phyloP scores from a whole-genome alignment of 2,888 invertebrate species.

The Habrosyne pyritoides region DNA sequence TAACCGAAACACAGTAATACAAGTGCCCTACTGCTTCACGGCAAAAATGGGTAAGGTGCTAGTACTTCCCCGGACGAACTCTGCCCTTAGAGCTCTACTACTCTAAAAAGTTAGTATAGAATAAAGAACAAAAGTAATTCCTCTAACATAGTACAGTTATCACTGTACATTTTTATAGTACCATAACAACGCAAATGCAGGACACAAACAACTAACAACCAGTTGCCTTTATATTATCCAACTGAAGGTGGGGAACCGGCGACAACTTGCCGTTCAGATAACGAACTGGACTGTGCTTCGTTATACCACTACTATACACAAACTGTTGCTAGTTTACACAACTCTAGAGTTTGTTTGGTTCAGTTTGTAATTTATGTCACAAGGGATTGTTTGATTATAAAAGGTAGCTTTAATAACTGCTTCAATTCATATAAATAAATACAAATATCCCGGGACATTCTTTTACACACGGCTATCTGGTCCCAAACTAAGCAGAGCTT shows the following conservation, averaged over 20 bases:
- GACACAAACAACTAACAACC: slow-evolving; percentile 22
- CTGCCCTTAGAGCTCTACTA: too few relatives aligned
- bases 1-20: too few relatives aligned
- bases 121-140: too few relatives aligned
- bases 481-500: too few relatives aligned
- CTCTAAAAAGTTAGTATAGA: too few relatives aligned
- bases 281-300: slow-evolving; percentile 37
- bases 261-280: slow-evolving; percentile 38
- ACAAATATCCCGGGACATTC: too few relatives aligned
- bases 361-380: not conserved
- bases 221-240: slow-evolving; percentile 25
- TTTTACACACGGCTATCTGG: too few relatives aligned
- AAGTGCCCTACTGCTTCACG: too few relatives aligned
- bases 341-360: not conserved
- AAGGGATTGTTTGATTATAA: not conserved
- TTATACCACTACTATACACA: slow-evolving; percentile 11
- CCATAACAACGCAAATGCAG: slow-evolving; percentile 16
- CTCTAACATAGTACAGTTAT: too few relatives aligned
- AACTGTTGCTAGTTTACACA: not conserved
- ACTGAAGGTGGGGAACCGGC: slow-evolving; percentile 27
- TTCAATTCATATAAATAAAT: not conserved
- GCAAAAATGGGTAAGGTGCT: too few relatives aligned
- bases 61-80: too few relatives aligned
- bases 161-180: not conserved
- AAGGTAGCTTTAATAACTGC: not conserved